Conservation (phyloP, 2,888 invertebrate species). For the Campopleginae sp. region DNA sequence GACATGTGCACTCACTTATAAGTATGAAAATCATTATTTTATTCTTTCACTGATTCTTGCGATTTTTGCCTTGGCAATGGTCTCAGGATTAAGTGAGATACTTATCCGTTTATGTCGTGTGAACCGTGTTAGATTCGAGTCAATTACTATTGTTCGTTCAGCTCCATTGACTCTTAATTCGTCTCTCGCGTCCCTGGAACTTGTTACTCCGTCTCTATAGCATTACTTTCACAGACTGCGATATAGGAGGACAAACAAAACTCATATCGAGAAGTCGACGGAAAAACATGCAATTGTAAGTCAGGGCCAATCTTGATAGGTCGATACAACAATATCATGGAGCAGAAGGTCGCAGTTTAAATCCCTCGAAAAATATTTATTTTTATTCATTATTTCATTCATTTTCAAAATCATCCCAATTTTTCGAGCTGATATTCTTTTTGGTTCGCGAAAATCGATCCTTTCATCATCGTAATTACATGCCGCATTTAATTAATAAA, state of each 20-base stretch:
- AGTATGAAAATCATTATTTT: not conserved
- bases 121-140: not conserved
- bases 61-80: not conserved
- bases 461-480: too few species aligned
- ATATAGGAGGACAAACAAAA: not conserved
- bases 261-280: not conserved
- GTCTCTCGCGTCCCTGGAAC: not conserved
- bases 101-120: not conserved
- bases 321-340: too few species aligned
- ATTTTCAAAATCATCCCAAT: too few species aligned
- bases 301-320: too few species aligned
- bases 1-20: not conserved
- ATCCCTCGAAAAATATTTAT: too few species aligned
- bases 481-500: too few species aligned
- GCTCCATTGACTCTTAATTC: conserved; percentile 13
- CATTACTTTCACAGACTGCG: not conserved
- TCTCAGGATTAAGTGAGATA: not conserved
- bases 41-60: conserved; percentile 2
- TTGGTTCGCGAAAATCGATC: too few species aligned
- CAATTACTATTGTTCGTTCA: conserved; percentile 9
- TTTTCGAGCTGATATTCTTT: too few species aligned
- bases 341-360: too few species aligned
- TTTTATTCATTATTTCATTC: too few species aligned
- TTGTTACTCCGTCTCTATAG: not conserved
- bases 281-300: not conserved